phyloP scores from a whole-genome alignment of 2,797 vertebrate genomes.

The Benthosema pterotum region DNA sequence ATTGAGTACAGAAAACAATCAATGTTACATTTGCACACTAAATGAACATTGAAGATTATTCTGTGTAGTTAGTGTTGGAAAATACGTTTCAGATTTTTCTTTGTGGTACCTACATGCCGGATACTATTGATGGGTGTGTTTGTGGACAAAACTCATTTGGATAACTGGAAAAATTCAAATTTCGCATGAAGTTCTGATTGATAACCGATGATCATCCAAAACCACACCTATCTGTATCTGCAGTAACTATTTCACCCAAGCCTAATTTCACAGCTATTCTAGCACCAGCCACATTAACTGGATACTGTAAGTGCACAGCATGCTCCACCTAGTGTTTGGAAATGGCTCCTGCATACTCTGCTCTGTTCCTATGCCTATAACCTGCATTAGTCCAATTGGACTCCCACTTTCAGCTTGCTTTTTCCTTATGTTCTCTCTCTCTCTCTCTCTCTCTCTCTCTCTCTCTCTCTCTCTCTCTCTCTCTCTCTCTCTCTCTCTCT shows the following conservation, averaged over 20 bases:
- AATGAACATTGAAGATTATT: no score
- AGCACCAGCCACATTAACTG: background rate
- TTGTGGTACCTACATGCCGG: background rate
- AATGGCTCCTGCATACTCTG: constrained; percentile 28
- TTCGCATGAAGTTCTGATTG: no score
- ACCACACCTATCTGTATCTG: background rate
- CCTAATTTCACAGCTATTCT: background rate
- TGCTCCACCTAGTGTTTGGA: constrained; percentile 61
- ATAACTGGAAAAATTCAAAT: no score
- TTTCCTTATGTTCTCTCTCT: no score
- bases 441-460: background rate
- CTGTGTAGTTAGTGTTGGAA: no score
- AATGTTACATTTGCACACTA: no score
- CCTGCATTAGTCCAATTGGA: background rate
- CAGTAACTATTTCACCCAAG: background rate
- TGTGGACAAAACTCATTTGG: no score
- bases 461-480: background rate
- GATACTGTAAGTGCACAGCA: constrained; percentile 15
- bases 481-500: constrained; percentile 1
- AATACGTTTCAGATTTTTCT: background rate
- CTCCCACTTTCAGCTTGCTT: background rate
- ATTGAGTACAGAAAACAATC: no score
- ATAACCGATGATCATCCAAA: no score
- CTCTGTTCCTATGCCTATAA: background rate
- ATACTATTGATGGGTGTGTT: background rate